These are phyloP conservation scores for Syngnathoides biaculeatus DNA, from an alignment of 2,113 vertebrate species.

Conservation along the genomic window DNA sequence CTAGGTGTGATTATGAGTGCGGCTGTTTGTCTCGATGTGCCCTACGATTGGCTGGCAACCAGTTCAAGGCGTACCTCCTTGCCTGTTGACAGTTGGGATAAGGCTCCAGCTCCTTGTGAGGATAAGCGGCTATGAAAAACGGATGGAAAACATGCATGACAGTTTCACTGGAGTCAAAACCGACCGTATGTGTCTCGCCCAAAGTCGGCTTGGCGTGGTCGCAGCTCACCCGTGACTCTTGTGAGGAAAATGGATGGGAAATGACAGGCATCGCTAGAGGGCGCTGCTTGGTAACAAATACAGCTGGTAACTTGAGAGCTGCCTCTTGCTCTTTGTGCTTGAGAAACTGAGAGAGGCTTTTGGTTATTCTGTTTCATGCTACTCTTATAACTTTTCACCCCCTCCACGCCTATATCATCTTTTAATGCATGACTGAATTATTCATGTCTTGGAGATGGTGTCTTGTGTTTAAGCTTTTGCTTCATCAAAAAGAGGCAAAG, in stretches of 20 bases:
- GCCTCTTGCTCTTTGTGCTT: not conserved
- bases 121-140: no score
- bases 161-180: no score
- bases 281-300: conserved; percentile 63
- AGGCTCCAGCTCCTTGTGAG: no score
- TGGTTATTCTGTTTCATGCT: conserved; percentile 2
- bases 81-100: no score
- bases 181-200: no score
- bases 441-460: not conserved
- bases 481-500: conserved; percentile 9
- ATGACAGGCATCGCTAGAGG: conserved; percentile 46
- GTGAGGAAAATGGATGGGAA: not conserved
- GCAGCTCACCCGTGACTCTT: no score
- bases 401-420: not conserved
- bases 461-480: conserved; percentile 4
- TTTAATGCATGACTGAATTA: conserved; percentile 4
- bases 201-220: no score
- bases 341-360: not conserved
- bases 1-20: no score
- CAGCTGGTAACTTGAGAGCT: not conserved
- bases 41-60: no score
- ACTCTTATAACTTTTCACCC: not conserved
- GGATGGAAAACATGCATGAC: no score
- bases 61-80: no score
- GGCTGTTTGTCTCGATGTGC: no score